Conservation (phyloP, 2,113 vertebrate species). For the Cariama cristata region DNA sequence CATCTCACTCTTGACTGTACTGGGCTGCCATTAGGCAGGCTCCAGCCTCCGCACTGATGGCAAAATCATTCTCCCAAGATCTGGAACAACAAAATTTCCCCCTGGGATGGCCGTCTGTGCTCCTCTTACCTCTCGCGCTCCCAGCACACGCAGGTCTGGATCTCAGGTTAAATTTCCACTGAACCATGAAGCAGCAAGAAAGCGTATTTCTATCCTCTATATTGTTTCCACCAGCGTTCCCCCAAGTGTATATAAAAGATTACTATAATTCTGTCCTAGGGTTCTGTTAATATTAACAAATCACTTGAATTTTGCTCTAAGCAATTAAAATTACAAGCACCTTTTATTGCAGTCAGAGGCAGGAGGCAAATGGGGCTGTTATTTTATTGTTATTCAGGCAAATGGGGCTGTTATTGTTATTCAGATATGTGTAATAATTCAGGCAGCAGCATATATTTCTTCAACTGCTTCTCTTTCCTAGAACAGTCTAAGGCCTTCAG, state of each 20-base stretch:
- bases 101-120: neutral
- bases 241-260: neutral
- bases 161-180: neutral
- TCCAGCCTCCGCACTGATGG: neutral
- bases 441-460: neutral
- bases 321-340: conserved; percentile 43
- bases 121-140: neutral
- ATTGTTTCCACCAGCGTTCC: neutral
- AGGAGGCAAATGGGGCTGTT: neutral
- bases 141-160: neutral
- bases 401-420: neutral
- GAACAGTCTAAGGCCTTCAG: neutral
- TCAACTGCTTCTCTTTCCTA: neutral
- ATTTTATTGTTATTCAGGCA: neutral
- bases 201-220: neutral
- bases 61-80: neutral
- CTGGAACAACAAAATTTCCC: neutral
- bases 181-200: neutral
- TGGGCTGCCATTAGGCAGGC: neutral
- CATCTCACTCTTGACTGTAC: neutral
- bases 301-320: conserved; percentile 36
- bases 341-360: neutral
- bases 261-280: conserved; percentile 27
- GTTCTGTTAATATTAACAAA: conserved; percentile 50
- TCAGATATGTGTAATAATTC: neutral